Percentiles rank a stretch among this genome's conserved stretches.
Evolutionary conservation across 2,888 invertebrate genomes (phyloP).

Genomic region (Stenodera caucasica): DNA sequence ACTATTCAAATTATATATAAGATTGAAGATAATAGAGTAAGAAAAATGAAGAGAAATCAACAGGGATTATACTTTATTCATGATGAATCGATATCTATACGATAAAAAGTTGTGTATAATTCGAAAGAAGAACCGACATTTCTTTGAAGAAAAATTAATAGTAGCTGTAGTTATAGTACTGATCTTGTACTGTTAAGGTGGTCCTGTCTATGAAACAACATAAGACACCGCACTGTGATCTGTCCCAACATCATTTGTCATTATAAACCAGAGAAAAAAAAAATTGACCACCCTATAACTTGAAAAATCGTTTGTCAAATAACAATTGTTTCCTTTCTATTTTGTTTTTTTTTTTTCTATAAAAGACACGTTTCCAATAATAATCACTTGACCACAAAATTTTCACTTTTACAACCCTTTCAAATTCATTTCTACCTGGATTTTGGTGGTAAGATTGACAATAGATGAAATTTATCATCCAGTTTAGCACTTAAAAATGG

Average conservation of each 20-base stretch:
- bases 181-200: conserved; percentile 48
- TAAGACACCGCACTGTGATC: conserved; percentile 49
- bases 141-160: conserved; percentile 41
- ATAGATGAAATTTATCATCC: too few species aligned
- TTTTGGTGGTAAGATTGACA: too few species aligned
- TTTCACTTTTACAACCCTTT: conserved; percentile 45
- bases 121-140: conserved; percentile 33
- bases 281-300: conserved; percentile 53
- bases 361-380: conserved; percentile 15
- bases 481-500: too few species aligned
- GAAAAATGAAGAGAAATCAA: neutral
- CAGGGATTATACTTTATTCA: neutral
- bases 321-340: conserved; percentile 49
- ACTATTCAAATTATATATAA: neutral
- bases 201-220: conserved; percentile 45
- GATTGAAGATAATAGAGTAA: neutral
- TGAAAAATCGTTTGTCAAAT: conserved; percentile 56
- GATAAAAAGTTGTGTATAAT: conserved; percentile 1
- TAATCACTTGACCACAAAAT: conserved; percentile 46
- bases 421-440: conserved; percentile 16
- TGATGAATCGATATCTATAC: neutral
- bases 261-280: conserved; percentile 33
- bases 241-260: conserved; percentile 58
- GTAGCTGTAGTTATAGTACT: conserved; percentile 37
- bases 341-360: neutral